phyloP scores from a whole-genome alignment of 1,140 invertebrate genomes.

The Akabosia matsudoensis region DNA sequence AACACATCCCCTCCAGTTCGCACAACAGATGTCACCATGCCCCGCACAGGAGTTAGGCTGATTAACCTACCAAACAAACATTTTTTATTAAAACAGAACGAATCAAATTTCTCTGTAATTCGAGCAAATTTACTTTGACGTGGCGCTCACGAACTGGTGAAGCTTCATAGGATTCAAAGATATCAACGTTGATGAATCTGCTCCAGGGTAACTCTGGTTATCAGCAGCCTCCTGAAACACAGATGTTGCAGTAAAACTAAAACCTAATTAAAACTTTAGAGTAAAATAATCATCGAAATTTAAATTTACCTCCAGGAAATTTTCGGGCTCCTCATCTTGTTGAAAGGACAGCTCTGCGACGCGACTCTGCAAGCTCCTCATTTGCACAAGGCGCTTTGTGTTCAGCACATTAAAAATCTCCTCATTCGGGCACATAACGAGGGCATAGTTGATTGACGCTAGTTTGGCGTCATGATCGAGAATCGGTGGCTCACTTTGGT shows the following conservation, averaged over 20 bases:
- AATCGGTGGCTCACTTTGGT: conserved; percentile 39
- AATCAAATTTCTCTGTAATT: neutral
- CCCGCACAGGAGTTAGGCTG: conserved; percentile 33
- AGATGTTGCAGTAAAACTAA: too few relatives aligned
- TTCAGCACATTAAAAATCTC: conserved; percentile 47
- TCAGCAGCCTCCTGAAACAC: too few relatives aligned
- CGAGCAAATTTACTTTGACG: conserved; percentile 31
- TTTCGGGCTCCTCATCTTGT: too few relatives aligned
- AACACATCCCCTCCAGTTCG: conserved; percentile 24
- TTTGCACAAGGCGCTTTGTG: conserved; percentile 31
- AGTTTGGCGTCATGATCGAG: conserved; percentile 35
- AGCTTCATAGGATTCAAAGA: conserved; percentile 30
- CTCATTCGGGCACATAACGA: conserved; percentile 40
- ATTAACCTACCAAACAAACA: conserved; percentile 29
- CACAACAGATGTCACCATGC: conserved; percentile 34
- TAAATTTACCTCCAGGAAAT: conserved; percentile 14
- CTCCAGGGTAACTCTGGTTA: too few relatives aligned
- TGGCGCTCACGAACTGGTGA: conserved; percentile 35
- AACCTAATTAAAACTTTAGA: too few relatives aligned
- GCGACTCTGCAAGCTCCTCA: neutral
- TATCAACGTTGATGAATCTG: neutral
- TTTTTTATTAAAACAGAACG: too few relatives aligned
- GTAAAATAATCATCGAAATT: too few relatives aligned
- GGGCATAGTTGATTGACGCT: conserved; percentile 42
- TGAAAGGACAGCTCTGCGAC: conserved; percentile 37